Base-by-base conservation (phyloP, 2,113 vertebrate species). In the Petrocephalus zakoni region DNA sequence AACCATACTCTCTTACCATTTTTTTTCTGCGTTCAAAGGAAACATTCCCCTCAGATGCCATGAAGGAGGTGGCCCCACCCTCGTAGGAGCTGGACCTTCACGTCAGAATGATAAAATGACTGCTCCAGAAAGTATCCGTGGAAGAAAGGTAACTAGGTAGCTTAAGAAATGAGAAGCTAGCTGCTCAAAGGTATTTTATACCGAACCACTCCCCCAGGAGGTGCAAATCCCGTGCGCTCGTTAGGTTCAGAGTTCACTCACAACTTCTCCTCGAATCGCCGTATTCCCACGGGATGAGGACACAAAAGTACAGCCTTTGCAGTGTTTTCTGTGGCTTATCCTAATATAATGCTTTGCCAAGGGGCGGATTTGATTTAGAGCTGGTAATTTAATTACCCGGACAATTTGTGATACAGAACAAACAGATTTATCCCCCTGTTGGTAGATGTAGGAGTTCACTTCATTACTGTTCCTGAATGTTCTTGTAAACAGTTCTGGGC, bases 301-400 rank as follows among this genome's bases (percentile, higher is more conserved):
- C 25, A 78, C 55, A 51, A 19, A 78, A 0, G 5, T 4, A 47
- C 4, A 34, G 37, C 29, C 34, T 55, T 58, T 22, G 21, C 55
- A 8, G 6, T 58, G 19, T 85, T 34, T 53, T 53, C 53, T n/a
- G 55, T 37, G 55, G 29, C 19, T 64, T 87, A 87, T 49, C 72
- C 75, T 56, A 37, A 56, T 56, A 42, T 72, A 51, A 87, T 19
- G 58, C 37, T 49, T 25, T 72, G 42, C 86, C 21, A 7, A 22
- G 46, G 42, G 64, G 13, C 37, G 64, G 9, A 75, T 49, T 37
- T 46, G 61, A 72, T 51, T 47, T 46, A 58, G 55, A 87, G 55
- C 21, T 22, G 22, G 22, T 25, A 88, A 81, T 88, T 84, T 47
- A 87, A 84, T 61, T 88, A 88, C 87, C 21, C 55, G 95, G 37